Evolutionary conservation across 1,140 invertebrate species (phyloP).

Genomic region (Oreohelix idahoensis): DNA sequence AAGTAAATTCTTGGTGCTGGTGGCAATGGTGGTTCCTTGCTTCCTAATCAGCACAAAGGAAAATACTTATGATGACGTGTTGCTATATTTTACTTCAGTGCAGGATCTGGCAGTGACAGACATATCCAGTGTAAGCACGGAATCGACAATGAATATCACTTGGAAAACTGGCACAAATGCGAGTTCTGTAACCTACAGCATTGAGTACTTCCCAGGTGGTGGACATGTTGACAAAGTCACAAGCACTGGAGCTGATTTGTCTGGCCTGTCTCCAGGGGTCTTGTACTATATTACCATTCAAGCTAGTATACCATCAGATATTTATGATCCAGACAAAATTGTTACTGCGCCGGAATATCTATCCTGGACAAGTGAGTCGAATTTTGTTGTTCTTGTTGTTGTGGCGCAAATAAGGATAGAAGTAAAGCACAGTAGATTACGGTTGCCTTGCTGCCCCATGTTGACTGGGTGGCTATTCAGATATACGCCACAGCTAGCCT

Average conservation of each 20-base stretch:
- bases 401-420: too few species aligned
- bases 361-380: not conserved
- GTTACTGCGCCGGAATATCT: not conserved
- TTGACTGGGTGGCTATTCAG: too few species aligned
- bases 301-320: not conserved
- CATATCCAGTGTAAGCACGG: not conserved
- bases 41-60: too few species aligned
- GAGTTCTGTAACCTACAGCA: not conserved
- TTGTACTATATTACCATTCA: not conserved
- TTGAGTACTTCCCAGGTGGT: not conserved
- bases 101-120: not conserved
- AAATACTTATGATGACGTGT: too few species aligned
- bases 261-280: not conserved
- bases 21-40: too few species aligned
- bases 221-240: not conserved
- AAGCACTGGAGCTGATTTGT: not conserved
- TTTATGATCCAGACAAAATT: not conserved
- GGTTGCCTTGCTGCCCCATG: too few species aligned
- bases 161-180: not conserved
- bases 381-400: too few species aligned
- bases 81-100: not conserved
- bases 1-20: too few species aligned
- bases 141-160: not conserved
- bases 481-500: too few species aligned
- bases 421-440: too few species aligned